These are phyloP conservation scores for Ferrisia virgata DNA, from an alignment of 2,888 invertebrate species.

Conservation along the genomic window DNA sequence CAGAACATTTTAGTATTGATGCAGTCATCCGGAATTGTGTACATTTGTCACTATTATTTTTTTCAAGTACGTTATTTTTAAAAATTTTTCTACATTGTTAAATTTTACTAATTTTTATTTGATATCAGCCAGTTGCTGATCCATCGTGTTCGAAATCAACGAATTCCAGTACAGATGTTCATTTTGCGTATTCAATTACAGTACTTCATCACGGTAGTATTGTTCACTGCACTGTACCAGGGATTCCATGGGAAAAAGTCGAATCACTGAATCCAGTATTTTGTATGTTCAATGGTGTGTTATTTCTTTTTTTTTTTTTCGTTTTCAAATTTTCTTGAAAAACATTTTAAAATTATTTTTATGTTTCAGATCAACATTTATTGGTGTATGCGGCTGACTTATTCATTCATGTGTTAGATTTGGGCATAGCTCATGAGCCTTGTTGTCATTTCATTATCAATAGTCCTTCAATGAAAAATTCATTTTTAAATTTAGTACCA, in stretches of 20 bases:
- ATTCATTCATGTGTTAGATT: conserved; percentile 81
- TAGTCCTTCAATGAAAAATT: conserved; percentile 19
- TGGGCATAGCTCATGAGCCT: conserved; percentile 78
- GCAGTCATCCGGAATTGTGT: conserved; percentile 68
- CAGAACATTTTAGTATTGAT: conserved; percentile 75
- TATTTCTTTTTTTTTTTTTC: not conserved
- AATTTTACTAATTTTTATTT: not conserved
- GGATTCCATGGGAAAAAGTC: conserved; percentile 74
- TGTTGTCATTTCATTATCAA: conserved; percentile 69
- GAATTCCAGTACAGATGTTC: conserved; percentile 56
- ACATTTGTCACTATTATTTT: conserved; percentile 67
- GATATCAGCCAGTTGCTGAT: not conserved
- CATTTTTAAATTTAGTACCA: conserved; percentile 14
- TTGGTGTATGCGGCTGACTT: conserved; percentile 78
- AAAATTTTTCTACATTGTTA: not conserved
- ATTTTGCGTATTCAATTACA: conserved; percentile 82
- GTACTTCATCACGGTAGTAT: conserved; percentile 79
- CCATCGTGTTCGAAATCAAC: not conserved
- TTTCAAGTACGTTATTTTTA: conserved; percentile 59
- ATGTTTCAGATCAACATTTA: conserved; percentile 68
- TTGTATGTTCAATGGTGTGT: conserved; percentile 63
- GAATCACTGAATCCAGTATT: conserved; percentile 74
- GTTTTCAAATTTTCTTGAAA: not conserved
- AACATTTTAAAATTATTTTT: conserved; percentile 1
- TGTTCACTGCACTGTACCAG: conserved; percentile 76